phyloP scores from a whole-genome alignment of 1,140 invertebrate genomes.

The Hyposmocoma kahamanoa region DNA sequence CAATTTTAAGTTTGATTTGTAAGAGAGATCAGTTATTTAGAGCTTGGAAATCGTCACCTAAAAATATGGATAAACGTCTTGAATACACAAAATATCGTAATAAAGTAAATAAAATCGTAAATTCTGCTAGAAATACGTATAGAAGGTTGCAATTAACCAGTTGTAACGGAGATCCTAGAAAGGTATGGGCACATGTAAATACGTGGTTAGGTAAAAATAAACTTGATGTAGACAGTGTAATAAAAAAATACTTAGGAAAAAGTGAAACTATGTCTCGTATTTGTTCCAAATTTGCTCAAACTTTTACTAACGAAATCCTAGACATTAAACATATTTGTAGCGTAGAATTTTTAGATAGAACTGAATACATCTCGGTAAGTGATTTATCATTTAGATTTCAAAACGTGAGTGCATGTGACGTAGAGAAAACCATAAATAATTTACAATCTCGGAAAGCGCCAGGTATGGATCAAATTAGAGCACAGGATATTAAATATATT shows the following conservation, averaged over 20 bases:
- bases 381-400: constrained; percentile 4
- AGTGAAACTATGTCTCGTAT: not conserved
- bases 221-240: not conserved
- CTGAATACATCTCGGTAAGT: not conserved
- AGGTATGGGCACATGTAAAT: constrained; percentile 2
- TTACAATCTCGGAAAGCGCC: constrained; percentile 1
- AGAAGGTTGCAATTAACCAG: not conserved
- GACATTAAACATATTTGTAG: constrained; percentile 2
- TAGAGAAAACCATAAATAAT: constrained; percentile 3
- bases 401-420: constrained; percentile 3
- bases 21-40: constrained; percentile 8
- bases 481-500: constrained; percentile 5
- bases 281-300: constrained; percentile 1
- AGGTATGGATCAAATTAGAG: constrained; percentile 4
- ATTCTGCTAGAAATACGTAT: constrained; percentile 6
- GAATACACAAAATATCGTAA: constrained; percentile 7
- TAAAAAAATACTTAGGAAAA: not conserved
- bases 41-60: constrained; percentile 3
- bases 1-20: not conserved
- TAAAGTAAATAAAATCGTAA: not conserved
- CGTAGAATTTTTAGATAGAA: not conserved
- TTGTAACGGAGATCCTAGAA: not conserved
- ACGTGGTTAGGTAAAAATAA: not conserved
- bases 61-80: constrained; percentile 9
- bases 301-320: not conserved